Evolutionary conservation across 1,140 invertebrate genomes (phyloP).

Genomic region (Drosophila lini): DNA sequence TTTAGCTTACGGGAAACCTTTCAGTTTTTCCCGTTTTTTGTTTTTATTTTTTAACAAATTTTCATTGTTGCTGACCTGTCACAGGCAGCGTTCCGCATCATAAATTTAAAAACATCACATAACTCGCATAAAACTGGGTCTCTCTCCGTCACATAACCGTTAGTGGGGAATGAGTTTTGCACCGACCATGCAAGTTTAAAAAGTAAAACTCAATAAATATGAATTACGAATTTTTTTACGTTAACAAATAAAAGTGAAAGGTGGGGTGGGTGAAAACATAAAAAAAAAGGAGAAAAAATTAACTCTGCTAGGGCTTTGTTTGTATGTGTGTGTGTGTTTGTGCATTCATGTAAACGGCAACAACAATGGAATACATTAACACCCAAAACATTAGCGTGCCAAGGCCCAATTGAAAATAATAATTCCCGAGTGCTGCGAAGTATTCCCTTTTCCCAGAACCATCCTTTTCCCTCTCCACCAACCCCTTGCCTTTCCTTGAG

Average conservation of each 20-base stretch:
- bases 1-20: too few species aligned
- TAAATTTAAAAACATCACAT: constrained; percentile 19
- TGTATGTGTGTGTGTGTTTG: constrained; percentile 7
- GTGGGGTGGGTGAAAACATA: neutral
- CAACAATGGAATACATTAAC: constrained; percentile 44
- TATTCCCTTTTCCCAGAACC: constrained; percentile 8
- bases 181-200: constrained; percentile 12
- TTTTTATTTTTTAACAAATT: neutral
- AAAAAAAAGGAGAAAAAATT: constrained; percentile 19
- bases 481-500: neutral
- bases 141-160: constrained; percentile 2
- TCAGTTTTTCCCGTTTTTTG: neutral
- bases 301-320: constrained; percentile 10
- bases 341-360: constrained; percentile 7
- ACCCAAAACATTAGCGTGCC: constrained; percentile 60
- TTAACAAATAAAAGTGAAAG: constrained; percentile 24
- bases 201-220: constrained; percentile 52
- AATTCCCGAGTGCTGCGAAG: constrained; percentile 30
- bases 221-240: constrained; percentile 51
- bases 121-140: constrained; percentile 13
- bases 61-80: constrained; percentile 19
- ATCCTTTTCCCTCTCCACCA: neutral
- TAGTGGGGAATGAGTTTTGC: constrained; percentile 10
- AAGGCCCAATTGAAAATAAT: constrained; percentile 60
- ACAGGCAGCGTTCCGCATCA: neutral